Percentiles rank a stretch among this genome's conserved stretches.
Evolutionary conservation across 2,113 vertebrate species (phyloP).

Genomic region (Tiliqua scincoides): DNA sequence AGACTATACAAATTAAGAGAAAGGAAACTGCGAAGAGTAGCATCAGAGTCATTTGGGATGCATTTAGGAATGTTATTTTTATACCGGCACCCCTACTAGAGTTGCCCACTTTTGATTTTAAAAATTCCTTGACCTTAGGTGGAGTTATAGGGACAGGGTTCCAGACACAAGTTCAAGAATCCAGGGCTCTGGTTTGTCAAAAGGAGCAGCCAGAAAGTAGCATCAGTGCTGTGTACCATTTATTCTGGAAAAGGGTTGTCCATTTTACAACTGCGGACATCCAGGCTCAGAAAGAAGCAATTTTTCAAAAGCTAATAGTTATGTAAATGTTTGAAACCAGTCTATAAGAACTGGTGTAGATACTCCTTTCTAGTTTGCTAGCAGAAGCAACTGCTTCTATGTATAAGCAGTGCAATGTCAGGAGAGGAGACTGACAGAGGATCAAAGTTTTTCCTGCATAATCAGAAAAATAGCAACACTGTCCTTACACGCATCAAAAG

Average conservation of each 20-base stretch:
- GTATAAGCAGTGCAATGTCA: too few species aligned
- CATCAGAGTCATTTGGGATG: background rate
- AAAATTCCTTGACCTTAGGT: background rate
- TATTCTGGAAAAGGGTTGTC: background rate
- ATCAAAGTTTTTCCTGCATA: background rate
- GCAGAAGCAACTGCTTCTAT: too few species aligned
- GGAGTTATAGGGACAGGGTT: background rate
- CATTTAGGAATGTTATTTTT: background rate
- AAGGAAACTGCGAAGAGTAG: conserved; percentile 31
- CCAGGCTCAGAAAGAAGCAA: background rate
- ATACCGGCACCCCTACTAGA: background rate
- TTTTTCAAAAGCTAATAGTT: background rate
- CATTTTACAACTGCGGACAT: background rate
- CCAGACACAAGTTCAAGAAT: background rate
- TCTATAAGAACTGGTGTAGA: background rate
- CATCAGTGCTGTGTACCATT: background rate
- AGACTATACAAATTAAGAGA: conserved; percentile 24
- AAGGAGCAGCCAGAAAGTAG: background rate
- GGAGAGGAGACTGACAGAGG: too few species aligned
- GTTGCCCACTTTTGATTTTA: background rate
- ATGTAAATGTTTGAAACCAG: too few species aligned
- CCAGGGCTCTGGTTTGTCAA: background rate
- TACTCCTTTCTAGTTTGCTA: too few species aligned
- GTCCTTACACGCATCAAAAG: background rate
- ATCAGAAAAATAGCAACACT: background rate